Evolutionary conservation across 2,888 invertebrate species (phyloP).

Genomic region (Invenusta paracnida): DNA sequence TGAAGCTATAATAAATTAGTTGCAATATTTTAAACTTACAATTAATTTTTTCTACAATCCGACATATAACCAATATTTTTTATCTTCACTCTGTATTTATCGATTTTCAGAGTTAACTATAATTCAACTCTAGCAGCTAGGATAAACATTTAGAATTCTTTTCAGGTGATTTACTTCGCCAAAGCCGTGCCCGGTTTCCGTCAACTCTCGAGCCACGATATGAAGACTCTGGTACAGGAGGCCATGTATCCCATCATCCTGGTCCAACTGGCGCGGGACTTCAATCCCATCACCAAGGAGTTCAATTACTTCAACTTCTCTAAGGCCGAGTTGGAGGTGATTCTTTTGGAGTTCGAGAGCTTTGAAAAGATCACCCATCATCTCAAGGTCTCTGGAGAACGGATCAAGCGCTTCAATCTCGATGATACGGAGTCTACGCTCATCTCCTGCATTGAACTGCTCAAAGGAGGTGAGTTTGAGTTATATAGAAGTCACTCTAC

Average conservation of each 20-base stretch:
- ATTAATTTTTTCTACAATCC: too few species aligned
- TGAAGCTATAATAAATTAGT: too few species aligned
- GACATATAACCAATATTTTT: neutral
- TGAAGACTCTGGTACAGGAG: slow-evolving; percentile 38
- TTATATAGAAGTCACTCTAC: too few species aligned
- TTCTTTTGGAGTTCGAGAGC: slow-evolving; percentile 25
- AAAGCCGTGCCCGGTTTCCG: slow-evolving; percentile 35
- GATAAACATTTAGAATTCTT: neutral
- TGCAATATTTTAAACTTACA: too few species aligned
- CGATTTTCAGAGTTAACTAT: neutral
- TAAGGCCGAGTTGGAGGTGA: slow-evolving; percentile 28
- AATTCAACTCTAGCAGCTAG: neutral
- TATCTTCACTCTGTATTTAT: neutral
- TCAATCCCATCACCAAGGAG: slow-evolving; percentile 36
- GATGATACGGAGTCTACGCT: slow-evolving; percentile 32
- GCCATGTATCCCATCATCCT: slow-evolving; percentile 42
- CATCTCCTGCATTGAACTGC: slow-evolving; percentile 37
- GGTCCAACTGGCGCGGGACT: slow-evolving; percentile 39
- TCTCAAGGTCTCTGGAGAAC: slow-evolving; percentile 34
- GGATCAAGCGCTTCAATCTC: slow-evolving; percentile 32
- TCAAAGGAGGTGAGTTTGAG: slow-evolving; percentile 33
- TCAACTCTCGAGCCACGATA: slow-evolving; percentile 29
- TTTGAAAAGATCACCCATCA: slow-evolving; percentile 34
- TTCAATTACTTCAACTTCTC: slow-evolving; percentile 43
- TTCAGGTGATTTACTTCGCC: slow-evolving; percentile 36